These are phyloP conservation scores for Drosophila equinoxialis DNA, from an alignment of 1,140 invertebrate genomes.

Conservation along the genomic window DNA sequence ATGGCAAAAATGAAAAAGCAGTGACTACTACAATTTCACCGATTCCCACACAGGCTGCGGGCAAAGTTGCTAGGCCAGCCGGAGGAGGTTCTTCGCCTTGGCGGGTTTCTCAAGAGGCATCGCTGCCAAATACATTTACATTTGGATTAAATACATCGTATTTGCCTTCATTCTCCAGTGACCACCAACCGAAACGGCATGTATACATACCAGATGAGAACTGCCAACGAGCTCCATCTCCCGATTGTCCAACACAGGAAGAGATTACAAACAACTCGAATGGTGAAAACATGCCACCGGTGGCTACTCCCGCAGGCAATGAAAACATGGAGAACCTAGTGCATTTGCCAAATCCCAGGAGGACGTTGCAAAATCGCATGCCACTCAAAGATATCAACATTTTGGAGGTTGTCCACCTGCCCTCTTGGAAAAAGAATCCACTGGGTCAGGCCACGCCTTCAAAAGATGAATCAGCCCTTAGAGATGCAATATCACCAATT, in stretches of 20 bases:
- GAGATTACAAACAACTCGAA: constrained; percentile 63
- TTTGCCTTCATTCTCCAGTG: constrained; percentile 77
- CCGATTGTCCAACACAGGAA: constrained; percentile 7
- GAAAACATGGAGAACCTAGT: constrained; percentile 56
- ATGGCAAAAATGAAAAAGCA: constrained; percentile 17
- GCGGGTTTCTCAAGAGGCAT: constrained; percentile 60
- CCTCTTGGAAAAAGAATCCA: constrained; percentile 66
- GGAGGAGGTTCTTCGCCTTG: constrained; percentile 56
- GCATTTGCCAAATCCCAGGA: constrained; percentile 67
- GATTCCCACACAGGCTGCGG: constrained; percentile 20
- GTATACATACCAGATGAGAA: constrained; percentile 57
- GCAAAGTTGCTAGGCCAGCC: neutral
- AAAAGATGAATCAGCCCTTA: constrained; percentile 11
- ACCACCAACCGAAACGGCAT: constrained; percentile 46
- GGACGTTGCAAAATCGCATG: constrained; percentile 52
- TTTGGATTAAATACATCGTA: constrained; percentile 66
- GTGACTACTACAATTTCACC: constrained; percentile 46
- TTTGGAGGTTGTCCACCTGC: constrained; percentile 64
- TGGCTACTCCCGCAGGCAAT: neutral
- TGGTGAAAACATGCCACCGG: constrained; percentile 66
- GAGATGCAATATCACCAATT: constrained; percentile 7
- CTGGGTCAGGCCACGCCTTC: constrained; percentile 19
- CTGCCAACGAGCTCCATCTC: neutral
- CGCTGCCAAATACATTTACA: constrained; percentile 62
- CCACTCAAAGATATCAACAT: constrained; percentile 74